A percentile compares a stretch with the other conserved stretches of the same genome.
These are phyloP conservation scores for Conchocele bisecta DNA, from an alignment of 2,888 invertebrate species.

Conservation along the genomic window DNA sequence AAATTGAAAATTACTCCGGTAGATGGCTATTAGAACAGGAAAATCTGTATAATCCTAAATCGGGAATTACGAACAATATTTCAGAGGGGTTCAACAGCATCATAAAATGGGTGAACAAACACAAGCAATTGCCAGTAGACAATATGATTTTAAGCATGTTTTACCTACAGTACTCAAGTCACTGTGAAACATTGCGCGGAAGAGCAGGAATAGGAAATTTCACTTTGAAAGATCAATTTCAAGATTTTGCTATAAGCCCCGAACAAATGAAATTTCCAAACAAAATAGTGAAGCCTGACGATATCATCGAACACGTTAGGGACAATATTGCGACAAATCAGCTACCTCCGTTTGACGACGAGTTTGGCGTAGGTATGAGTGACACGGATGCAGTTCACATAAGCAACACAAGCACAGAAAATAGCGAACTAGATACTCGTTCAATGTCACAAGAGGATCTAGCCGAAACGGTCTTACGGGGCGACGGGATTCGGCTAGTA, in stretches of 20 bases:
- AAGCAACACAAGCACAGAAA: background rate
- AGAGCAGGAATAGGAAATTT: constrained; percentile 9
- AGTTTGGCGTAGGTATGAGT: background rate
- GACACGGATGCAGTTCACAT: background rate
- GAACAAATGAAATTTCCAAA: constrained; percentile 6
- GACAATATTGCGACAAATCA: background rate
- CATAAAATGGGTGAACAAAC: constrained; percentile 12
- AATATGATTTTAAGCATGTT: constrained; percentile 26
- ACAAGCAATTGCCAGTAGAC: constrained; percentile 24
- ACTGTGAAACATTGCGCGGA: background rate
- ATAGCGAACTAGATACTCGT: background rate
- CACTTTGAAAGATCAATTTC: constrained; percentile 1
- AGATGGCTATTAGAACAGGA: constrained; percentile 21
- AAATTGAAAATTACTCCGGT: background rate
- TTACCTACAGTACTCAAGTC: constrained; percentile 22
- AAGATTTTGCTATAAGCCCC: background rate
- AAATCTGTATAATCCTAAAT: constrained; percentile 18
- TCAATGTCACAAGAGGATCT: background rate
- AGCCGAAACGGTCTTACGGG: constrained; percentile 6
- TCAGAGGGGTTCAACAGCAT: constrained; percentile 27
- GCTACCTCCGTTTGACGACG: background rate
- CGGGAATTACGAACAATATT: constrained; percentile 36
- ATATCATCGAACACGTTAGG: no score
- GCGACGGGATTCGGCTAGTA: constrained; percentile 11
- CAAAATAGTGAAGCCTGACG: constrained; percentile 7